phyloP scores from a whole-genome alignment of 2,113 vertebrate species.

The Hypanus sabinus region DNA sequence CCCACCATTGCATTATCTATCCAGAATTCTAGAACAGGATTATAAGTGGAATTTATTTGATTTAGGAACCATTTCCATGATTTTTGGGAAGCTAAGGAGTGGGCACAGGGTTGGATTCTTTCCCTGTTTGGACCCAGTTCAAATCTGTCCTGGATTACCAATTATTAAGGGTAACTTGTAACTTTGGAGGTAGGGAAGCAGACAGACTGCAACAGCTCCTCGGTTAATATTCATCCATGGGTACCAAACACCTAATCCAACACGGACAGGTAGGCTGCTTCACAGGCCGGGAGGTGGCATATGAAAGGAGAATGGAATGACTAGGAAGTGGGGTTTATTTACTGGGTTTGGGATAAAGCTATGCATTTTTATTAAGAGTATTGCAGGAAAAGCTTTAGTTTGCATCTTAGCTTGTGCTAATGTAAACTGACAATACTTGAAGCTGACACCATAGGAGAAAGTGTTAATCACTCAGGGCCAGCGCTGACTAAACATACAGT shows the following conservation, averaged over 20 bases:
- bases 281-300: neutral
- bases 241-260: neutral
- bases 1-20: too few relatives aligned
- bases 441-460: constrained; percentile 12
- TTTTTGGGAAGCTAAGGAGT: neutral
- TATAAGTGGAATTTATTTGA: neutral
- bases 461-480: constrained; percentile 32
- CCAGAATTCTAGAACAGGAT: neutral
- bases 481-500: neutral
- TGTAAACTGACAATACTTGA: constrained; percentile 26
- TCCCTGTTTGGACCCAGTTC: neutral
- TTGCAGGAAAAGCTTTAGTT: constrained; percentile 18
- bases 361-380: neutral
- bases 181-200: neutral
- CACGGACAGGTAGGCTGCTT: neutral
- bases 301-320: neutral
- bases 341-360: neutral
- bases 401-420: constrained; percentile 4
- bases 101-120: neutral
- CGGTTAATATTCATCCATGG: neutral
- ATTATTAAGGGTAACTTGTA: neutral
- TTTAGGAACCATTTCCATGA: neutral
- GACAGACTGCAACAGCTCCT: neutral
- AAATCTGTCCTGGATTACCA: too few relatives aligned
- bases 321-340: neutral